phyloP scores from a whole-genome alignment of 2,113 vertebrate species.

The Aegithalos caudatus region DNA sequence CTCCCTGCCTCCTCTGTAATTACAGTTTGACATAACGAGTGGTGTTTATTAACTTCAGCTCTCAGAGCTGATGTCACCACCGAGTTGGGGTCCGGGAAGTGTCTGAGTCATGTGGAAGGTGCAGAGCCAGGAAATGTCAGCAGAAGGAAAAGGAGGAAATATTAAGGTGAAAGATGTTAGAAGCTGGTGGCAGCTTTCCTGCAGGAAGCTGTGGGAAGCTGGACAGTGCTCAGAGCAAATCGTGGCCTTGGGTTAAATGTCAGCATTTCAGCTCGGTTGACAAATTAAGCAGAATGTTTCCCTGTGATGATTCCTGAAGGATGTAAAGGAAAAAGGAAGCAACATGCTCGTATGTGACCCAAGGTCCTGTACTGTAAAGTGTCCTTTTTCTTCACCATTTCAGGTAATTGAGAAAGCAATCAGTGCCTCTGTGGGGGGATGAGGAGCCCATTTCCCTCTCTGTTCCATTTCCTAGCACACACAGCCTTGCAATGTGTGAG shows the following conservation, averaged over 20 bases:
- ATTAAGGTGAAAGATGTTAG: not conserved
- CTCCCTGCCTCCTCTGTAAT: not conserved
- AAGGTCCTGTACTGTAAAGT: not conserved
- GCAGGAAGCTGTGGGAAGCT: not conserved
- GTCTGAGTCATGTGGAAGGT: not conserved
- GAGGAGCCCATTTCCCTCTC: not conserved
- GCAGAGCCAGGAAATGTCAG: not conserved
- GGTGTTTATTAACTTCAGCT: not conserved
- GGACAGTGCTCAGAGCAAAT: not conserved
- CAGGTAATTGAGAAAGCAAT: not conserved
- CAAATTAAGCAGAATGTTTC: not conserved
- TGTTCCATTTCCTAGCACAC: not conserved
- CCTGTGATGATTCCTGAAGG: not conserved
- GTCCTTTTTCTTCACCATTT: not conserved
- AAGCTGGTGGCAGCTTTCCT: not conserved
- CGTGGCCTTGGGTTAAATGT: not conserved
- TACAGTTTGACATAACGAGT: not conserved
- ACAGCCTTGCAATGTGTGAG: not conserved
- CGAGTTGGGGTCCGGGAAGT: not conserved
- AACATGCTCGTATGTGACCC: not conserved
- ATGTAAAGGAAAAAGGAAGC: not conserved
- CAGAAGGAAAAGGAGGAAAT: not conserved
- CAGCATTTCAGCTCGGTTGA: not conserved
- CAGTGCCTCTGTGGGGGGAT: accelerated
- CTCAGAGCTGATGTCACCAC: not conserved